phyloP scores from a whole-genome alignment of 2,113 vertebrate species.

The Marcusenius ussheri region DNA sequence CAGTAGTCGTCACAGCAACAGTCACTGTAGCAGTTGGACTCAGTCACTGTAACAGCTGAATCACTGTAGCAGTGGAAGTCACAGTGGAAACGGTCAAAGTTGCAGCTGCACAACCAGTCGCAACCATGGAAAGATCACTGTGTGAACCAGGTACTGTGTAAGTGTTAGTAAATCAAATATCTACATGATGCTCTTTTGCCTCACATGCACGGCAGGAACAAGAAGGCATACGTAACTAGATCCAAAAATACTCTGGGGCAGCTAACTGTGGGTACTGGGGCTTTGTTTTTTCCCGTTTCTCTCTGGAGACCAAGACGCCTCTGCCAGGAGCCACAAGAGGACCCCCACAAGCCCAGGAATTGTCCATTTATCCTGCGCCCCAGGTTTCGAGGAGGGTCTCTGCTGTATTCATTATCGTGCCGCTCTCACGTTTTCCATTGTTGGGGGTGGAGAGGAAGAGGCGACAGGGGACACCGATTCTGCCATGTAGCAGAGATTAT shows the following conservation, averaged over 20 bases:
- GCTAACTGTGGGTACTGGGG: not conserved
- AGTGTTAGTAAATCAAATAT: not conserved
- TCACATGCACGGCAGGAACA: not conserved
- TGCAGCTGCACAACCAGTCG: not conserved
- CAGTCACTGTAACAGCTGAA: not conserved
- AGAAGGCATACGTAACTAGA: not conserved
- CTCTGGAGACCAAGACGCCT: not conserved
- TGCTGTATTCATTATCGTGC: constrained; percentile 12
- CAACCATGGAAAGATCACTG: not conserved
- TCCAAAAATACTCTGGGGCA: not conserved
- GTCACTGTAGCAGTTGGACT: not conserved
- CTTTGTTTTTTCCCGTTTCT: not conserved
- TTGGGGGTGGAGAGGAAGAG: not conserved
- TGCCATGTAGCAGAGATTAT: not conserved
- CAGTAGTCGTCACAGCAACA: not conserved
- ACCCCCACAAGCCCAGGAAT: not conserved
- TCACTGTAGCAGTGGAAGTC: not conserved
- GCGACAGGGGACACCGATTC: not conserved
- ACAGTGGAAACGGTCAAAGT: not conserved
- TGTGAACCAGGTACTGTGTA: not conserved
- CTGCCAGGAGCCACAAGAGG: not conserved
- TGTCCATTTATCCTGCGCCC: not conserved
- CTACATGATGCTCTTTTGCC: not conserved
- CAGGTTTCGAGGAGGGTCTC: not conserved
- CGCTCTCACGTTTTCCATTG: not conserved